Evolutionary conservation across 1,140 invertebrate genomes (phyloP).

Genomic region (Venturia canescens): DNA sequence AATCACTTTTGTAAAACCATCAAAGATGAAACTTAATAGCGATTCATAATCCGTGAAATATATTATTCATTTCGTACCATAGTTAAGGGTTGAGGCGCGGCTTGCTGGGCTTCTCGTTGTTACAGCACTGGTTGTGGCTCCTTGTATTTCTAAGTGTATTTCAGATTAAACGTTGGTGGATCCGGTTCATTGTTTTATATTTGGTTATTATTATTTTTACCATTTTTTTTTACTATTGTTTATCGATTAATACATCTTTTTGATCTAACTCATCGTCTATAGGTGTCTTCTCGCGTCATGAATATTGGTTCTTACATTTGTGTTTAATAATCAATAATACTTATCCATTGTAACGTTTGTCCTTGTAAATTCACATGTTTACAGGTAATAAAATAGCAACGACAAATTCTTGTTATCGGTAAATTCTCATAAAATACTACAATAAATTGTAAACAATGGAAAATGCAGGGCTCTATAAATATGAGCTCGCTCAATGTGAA

Average conservation of each 20-base stretch:
- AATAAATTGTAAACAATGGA: no score
- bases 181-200: slow-evolving; percentile 41
- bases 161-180: slow-evolving; percentile 70
- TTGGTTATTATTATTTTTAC: slow-evolving; percentile 39
- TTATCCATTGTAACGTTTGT: slow-evolving; percentile 46
- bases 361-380: slow-evolving; percentile 55
- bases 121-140: slow-evolving; percentile 74
- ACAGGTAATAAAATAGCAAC: slow-evolving; percentile 56
- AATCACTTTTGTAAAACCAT: slow-evolving; percentile 4
- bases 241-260: slow-evolving; percentile 39
- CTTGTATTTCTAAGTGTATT: slow-evolving; percentile 68
- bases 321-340: slow-evolving; percentile 50
- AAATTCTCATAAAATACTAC: not conserved
- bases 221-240: slow-evolving; percentile 52
- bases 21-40: slow-evolving; percentile 57
- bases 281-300: slow-evolving; percentile 36
- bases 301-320: slow-evolving; percentile 51
- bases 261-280: slow-evolving; percentile 51
- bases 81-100: slow-evolving; percentile 61
- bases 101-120: slow-evolving; percentile 71
- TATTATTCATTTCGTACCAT: slow-evolving; percentile 63
- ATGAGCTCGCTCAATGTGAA: not conserved
- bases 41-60: slow-evolving; percentile 52
- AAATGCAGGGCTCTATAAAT: no score
- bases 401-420: slow-evolving; percentile 53